Evolutionary conservation across 2,888 invertebrate species (phyloP).

Genomic region (Archaeoteleia sp.): DNA sequence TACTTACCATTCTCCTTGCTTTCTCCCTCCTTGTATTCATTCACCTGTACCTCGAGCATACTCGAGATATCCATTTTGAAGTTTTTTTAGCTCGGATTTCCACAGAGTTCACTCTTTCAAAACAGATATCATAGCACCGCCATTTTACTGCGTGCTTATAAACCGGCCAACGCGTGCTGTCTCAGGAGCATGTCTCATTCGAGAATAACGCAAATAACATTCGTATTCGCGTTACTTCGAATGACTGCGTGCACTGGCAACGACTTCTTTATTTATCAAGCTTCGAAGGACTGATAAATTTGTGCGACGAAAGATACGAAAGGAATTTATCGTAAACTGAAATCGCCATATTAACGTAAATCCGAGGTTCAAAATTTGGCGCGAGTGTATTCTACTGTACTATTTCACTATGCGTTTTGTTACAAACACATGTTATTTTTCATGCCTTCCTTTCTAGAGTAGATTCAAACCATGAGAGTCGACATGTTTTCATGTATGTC

Average conservation of each 20-base stretch:
- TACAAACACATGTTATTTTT: too few relatives aligned
- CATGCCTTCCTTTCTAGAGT: too few relatives aligned
- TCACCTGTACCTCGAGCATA: conserved; percentile 71
- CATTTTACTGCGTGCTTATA: conserved; percentile 57
- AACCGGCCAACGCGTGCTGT: conserved; percentile 4
- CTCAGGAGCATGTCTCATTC: neutral
- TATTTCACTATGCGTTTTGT: too few relatives aligned
- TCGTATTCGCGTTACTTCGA: neutral
- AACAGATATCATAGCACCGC: conserved; percentile 58
- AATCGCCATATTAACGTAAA: conserved; percentile 9
- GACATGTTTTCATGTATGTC: too few relatives aligned
- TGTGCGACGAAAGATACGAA: neutral
- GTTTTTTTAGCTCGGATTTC: conserved; percentile 2
- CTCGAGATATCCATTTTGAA: conserved; percentile 69
- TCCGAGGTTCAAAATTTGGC: conserved; percentile 2
- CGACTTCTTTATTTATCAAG: neutral
- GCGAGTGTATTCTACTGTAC: too few relatives aligned
- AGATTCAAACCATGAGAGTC: too few relatives aligned
- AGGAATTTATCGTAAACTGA: neutral
- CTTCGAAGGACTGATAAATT: neutral
- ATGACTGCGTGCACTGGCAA: neutral
- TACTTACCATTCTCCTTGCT: conserved; percentile 65
- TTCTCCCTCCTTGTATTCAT: conserved; percentile 63
- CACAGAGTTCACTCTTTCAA: conserved; percentile 53
- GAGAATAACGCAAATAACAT: neutral